Base-by-base conservation (phyloP, 2,113 vertebrate genomes). In the Silurus asotus region DNA sequence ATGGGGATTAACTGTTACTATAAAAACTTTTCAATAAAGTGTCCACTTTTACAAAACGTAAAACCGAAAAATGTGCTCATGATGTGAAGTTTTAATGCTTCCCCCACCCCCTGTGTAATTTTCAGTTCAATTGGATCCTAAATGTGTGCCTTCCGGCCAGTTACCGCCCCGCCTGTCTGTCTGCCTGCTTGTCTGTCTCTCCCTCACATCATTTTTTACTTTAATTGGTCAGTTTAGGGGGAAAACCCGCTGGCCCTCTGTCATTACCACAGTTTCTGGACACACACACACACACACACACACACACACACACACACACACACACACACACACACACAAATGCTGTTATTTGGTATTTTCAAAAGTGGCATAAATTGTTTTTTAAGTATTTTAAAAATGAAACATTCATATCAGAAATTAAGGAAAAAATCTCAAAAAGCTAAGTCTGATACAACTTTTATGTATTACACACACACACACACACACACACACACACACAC, bases 181-280 rank as follows among this genome's bases (percentile, higher is more conserved):
- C 76, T 79, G 77, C 77, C 77, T 79, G 77, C 77, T 59, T 79
- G 77, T 79, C 93, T 92, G 91, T 91, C 90, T 92, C 25, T 89
- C 91, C 90, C 76, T 86, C 86, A 92, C 90, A 93, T 95, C 64
- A 96, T 95, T 96, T 95, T 92, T 91, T 90, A 93, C 93, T 96
- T 95, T 96, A 95, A 95, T 93, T 94, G 92, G 92, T 93, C 90
- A 90, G 93, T 94, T 93, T 94, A 96, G 94, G 93, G 89, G 88
- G 92, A 93, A 94, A 94, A 94, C 94, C 94, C 84, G 81, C 92
- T 88, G 91, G 94, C 92, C 94, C 93, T 93, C 92, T 91, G 95
- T 96, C 96, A 98, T 97, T 95, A 95, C 93, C 94, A 94, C 93
- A n/a, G 75, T 56, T 77, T 77, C 72, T 51, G 0, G 19, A 11